Percentiles rank a stretch among this genome's conserved stretches.
These are phyloP conservation scores for Agapostemon virescens DNA, from an alignment of 2,888 invertebrate species.

Conservation along the genomic window DNA sequence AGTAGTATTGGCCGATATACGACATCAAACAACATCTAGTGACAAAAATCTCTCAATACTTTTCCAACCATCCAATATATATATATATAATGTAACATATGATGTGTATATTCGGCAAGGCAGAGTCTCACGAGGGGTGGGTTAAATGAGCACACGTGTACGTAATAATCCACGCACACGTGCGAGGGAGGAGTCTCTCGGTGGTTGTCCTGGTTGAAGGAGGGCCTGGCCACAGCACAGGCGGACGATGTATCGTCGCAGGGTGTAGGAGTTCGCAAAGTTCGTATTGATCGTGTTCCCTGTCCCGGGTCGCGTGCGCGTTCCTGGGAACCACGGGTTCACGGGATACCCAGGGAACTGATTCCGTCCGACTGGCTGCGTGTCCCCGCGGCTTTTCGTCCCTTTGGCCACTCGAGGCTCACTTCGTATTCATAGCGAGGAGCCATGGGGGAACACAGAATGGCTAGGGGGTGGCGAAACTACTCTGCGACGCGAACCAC, in stretches of 20 bases:
- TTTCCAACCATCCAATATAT: too few species aligned
- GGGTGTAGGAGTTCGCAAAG: constrained; percentile 71
- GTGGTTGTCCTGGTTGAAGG: constrained; percentile 48
- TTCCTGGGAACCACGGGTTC: constrained; percentile 76
- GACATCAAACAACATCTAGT: too few species aligned
- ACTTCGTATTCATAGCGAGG: constrained; percentile 66
- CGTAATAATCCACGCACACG: constrained; percentile 69
- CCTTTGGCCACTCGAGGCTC: constrained; percentile 62
- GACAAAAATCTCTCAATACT: too few species aligned
- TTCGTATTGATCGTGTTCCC: constrained; percentile 75
- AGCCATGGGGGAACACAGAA: constrained; percentile 29
- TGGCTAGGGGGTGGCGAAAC: constrained; percentile 41
- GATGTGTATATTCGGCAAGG: constrained; percentile 7
- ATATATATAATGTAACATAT: not conserved
- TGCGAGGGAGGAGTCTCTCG: constrained; percentile 57
- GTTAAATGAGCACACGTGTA: constrained; percentile 68
- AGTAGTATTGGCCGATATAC: too few species aligned
- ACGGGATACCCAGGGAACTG: constrained; percentile 77
- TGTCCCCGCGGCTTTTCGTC: constrained; percentile 47
- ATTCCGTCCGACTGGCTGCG: constrained; percentile 61
- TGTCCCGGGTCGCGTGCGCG: constrained; percentile 77
- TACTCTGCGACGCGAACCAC: constrained; percentile 53
- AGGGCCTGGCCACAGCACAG: constrained; percentile 49
- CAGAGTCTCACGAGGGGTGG: constrained; percentile 35
- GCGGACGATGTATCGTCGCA: constrained; percentile 59